Percentiles rank a stretch among this genome's conserved stretches.
phyloP scores from a whole-genome alignment of 2,888 invertebrate genomes.

The Lamproptera curius region DNA sequence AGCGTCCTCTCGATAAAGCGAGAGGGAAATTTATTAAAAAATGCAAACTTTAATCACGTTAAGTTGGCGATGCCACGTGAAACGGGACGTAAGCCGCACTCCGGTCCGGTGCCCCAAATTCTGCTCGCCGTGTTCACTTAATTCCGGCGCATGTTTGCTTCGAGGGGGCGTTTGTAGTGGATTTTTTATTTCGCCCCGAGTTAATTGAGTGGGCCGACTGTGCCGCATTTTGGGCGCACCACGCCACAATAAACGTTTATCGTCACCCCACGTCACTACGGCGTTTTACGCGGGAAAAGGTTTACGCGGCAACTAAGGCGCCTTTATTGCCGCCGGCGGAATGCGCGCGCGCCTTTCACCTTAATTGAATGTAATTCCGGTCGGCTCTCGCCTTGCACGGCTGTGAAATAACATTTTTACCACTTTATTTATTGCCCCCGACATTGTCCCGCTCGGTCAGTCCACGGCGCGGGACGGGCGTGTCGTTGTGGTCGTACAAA shows the following conservation, averaged over 20 bases:
- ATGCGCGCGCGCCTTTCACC: conserved; percentile 56
- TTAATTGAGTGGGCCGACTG: conserved; percentile 58
- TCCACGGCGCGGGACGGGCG: too few relatives aligned
- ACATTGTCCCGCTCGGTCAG: conserved; percentile 59
- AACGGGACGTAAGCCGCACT: conserved; percentile 54
- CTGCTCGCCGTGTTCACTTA: conserved; percentile 66
- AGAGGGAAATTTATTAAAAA: conserved; percentile 37
- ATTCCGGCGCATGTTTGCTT: conserved; percentile 69
- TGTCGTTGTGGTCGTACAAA: too few relatives aligned
- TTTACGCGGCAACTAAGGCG: conserved; percentile 53
- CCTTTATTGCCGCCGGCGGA: conserved; percentile 48
- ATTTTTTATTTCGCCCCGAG: conserved; percentile 61
- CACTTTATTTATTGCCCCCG: conserved; percentile 69
- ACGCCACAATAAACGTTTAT: conserved; percentile 74
- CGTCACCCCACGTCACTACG: conserved; percentile 72
- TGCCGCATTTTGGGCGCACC: conserved; percentile 29
- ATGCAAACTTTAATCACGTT: conserved; percentile 65
- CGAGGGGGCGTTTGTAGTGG: conserved; percentile 46
- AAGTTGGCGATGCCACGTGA: conserved; percentile 44
- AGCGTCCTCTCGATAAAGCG: too few relatives aligned
- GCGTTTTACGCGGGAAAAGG: conserved; percentile 77
- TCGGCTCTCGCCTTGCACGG: conserved; percentile 71
- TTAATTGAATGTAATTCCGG: conserved; percentile 78
- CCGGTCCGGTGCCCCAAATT: conserved; percentile 65
- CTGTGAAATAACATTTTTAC: conserved; percentile 76